Evolutionary conservation across 2,888 invertebrate species (phyloP), one percentile per base, ranked within the genome.

Genomic region (Selenia dentaria): DNA sequence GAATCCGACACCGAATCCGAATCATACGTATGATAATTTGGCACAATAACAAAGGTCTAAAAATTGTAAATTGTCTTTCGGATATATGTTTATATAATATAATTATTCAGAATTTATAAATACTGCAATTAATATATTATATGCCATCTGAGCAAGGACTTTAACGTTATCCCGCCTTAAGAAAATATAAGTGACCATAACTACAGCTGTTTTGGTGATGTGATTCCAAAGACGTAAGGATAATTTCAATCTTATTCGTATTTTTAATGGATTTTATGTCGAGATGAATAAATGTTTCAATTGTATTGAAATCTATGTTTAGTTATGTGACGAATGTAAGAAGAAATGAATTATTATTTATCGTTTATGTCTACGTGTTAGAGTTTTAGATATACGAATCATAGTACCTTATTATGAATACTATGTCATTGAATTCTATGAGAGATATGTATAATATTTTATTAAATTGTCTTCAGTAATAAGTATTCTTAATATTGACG

Each of bases 151-250:
- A 40, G 31, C 43, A 45, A 55, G 41, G 52, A 53, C 57, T 62
- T 75, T 62, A 70, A 69, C 70, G 65, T 71, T 74, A 84, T 85
- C 89, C 89, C 89, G 89, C 89, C 89, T 88, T 75, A 80, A 83
- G 67, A 74, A 79, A 66, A 62, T 62, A 71, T 39, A 74, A 83
- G 87, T 89, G 89, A 87, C 89, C 89, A 90, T 90, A 89, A 86
- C 84, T 78, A 68, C 79, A 79, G 81, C 76, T 77, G 81, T 89
- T 88, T 86, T 87, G 89, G 89, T 89, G 89, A 89, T 88, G 85
- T 85, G 79, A 86, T 88, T 90, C 90, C 89, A 89, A 90, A 90
- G 89, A 90, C 73, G 84, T 89, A 88, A 83, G 76, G 77, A 81
- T 89, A 89, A 82, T 87, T 79, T 83, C 83, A 79, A 79, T 74